Percentiles rank a stretch among this genome's conserved stretches.
These are phyloP conservation scores for Drosophila paranaensis DNA, from an alignment of 2,888 invertebrate species.

Conservation along the genomic window DNA sequence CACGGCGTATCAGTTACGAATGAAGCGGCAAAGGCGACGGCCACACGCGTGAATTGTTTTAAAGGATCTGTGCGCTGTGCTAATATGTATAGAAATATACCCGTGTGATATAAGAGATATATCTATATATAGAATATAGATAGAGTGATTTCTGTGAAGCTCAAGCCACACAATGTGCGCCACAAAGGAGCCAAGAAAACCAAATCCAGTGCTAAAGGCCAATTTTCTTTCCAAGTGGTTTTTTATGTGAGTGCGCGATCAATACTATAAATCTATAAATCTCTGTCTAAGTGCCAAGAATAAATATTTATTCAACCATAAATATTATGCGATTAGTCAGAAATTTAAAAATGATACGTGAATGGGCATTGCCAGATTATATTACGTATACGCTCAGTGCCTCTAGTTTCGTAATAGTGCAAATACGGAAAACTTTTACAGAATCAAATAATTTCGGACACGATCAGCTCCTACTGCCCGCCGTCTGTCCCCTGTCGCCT, in stretches of 20 bases:
- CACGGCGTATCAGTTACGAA: conserved; percentile 55
- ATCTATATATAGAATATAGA: conserved; percentile 2
- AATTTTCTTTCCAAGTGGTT: conserved; percentile 88
- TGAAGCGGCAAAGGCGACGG: conserved; percentile 48
- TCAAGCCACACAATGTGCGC: conserved; percentile 68
- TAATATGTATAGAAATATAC: conserved; percentile 14
- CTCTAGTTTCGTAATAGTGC: conserved; percentile 15
- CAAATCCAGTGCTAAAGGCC: conserved; percentile 88
- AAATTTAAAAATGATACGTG: neutral
- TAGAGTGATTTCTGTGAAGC: conserved; percentile 17
- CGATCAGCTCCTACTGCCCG: conserved; percentile 35
- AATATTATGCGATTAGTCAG: conserved; percentile 13
- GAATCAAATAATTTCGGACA: neutral
- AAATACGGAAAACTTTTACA: conserved; percentile 21
- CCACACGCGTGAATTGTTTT: conserved; percentile 17
- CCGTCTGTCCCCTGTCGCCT: conserved; percentile 20
- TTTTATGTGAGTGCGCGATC: conserved; percentile 87
- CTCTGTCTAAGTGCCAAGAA: neutral
- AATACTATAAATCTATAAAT: conserved; percentile 22
- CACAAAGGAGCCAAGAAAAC: conserved; percentile 75
- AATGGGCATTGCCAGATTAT: conserved; percentile 1
- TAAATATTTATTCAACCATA: conserved; percentile 24
- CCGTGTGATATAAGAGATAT: conserved; percentile 25
- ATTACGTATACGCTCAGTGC: conserved; percentile 39
- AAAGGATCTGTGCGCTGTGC: conserved; percentile 30